Percentiles rank a stretch among this genome's conserved stretches.
These are phyloP conservation scores for Apostichopus japonicus DNA, from an alignment of 35 echinoderm and acorn worm species.

Conservation along the genomic window DNA sequence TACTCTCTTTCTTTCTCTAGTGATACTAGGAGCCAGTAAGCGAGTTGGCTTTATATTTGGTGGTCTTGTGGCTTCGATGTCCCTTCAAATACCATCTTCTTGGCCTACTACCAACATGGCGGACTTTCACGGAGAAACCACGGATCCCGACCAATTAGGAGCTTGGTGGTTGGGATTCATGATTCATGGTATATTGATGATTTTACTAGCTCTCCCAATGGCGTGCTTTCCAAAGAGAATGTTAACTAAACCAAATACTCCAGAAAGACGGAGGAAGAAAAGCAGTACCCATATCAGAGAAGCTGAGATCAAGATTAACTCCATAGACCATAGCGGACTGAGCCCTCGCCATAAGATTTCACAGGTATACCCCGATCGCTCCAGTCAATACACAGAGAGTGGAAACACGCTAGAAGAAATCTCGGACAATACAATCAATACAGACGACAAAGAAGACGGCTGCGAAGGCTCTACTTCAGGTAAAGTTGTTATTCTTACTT, in stretches of 20 bases:
- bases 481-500: too few species aligned
- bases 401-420: too few species aligned
- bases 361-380: background rate
- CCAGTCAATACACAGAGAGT: too few species aligned
- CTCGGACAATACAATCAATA: too few species aligned
- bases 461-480: too few species aligned
- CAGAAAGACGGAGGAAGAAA: background rate
- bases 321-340: background rate
- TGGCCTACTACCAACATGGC: background rate
- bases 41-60: background rate
- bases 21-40: background rate
- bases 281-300: background rate
- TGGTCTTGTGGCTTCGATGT: background rate
- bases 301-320: background rate
- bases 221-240: background rate
- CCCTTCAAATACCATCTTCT: background rate
- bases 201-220: background rate
- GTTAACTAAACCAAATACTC: background rate
- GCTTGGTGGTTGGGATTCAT: slow-evolving; percentile 1
- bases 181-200: background rate
- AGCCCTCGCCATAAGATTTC: background rate
- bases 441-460: too few species aligned
- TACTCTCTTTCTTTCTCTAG: background rate
- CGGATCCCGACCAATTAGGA: background rate
- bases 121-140: background rate